These are phyloP conservation scores for Apocrypta bakeri DNA, from an alignment of 1,140 invertebrate species.

Conservation along the genomic window DNA sequence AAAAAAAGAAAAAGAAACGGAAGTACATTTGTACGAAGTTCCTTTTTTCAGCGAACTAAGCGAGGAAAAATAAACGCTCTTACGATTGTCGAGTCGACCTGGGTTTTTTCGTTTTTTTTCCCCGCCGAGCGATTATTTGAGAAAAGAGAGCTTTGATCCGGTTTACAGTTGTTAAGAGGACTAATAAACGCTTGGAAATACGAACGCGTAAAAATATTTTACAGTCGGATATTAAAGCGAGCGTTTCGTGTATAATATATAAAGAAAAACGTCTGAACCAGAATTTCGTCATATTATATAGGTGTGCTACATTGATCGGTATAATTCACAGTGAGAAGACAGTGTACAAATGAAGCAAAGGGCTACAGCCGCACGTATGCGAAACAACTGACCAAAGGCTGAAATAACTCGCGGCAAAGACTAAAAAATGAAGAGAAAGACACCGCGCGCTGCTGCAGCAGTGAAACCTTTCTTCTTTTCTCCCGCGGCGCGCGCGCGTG, in stretches of 20 bases:
- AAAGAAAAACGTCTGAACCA: too few relatives aligned
- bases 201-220: not conserved
- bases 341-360: not conserved
- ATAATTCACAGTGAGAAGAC: too few relatives aligned
- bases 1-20: not conserved
- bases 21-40: too few relatives aligned
- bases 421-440: not conserved
- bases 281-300: too few relatives aligned
- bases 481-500: not conserved
- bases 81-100: too few relatives aligned
- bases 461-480: slow-evolving; percentile 32
- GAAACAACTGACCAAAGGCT: not conserved
- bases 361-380: not conserved
- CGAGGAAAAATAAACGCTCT: not conserved
- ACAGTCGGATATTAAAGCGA: not conserved
- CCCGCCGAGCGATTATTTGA: not conserved
- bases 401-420: not conserved
- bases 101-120: not conserved
- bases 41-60: too few relatives aligned
- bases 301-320: too few relatives aligned
- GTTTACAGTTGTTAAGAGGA: not conserved
- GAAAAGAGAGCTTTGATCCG: not conserved
- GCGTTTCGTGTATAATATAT: too few relatives aligned
- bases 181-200: not conserved
- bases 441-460: not conserved